Evolutionary conservation across 35 echinoderm and acorn worm species (phyloP).

Genomic region (Apostichopus californicus): DNA sequence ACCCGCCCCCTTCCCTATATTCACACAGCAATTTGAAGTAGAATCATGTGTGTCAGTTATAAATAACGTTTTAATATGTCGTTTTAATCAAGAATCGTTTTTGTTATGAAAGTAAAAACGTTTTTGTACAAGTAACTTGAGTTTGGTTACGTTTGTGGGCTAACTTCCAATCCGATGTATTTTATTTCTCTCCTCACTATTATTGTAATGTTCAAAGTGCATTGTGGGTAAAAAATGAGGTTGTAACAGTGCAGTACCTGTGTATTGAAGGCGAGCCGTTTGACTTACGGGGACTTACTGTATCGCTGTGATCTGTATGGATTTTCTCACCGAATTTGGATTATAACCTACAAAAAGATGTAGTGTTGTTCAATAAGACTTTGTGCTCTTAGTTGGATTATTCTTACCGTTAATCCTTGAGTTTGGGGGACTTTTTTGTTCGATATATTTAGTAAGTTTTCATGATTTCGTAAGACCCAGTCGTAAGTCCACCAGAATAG

Average conservation of each 20-base stretch:
- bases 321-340: neutral
- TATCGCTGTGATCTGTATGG: neutral
- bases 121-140: no score
- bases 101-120: no score
- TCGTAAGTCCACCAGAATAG: neutral
- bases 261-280: neutral
- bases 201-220: neutral
- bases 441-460: constrained; percentile 5
- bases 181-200: no score
- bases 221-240: constrained; percentile 14
- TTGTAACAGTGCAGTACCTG: neutral
- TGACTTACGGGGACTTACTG: neutral
- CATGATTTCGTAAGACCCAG: neutral
- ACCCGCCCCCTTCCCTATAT: no score
- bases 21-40: no score
- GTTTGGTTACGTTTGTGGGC: no score
- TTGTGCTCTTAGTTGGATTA: neutral
- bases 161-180: no score
- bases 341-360: constrained; percentile 11
- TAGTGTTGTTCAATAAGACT: neutral
- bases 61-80: no score
- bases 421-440: neutral
- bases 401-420: neutral
- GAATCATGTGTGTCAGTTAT: no score
- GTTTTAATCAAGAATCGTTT: no score